phyloP scores from a whole-genome alignment of 2,797 vertebrate species.

The Lagocephalus sceleratus region DNA sequence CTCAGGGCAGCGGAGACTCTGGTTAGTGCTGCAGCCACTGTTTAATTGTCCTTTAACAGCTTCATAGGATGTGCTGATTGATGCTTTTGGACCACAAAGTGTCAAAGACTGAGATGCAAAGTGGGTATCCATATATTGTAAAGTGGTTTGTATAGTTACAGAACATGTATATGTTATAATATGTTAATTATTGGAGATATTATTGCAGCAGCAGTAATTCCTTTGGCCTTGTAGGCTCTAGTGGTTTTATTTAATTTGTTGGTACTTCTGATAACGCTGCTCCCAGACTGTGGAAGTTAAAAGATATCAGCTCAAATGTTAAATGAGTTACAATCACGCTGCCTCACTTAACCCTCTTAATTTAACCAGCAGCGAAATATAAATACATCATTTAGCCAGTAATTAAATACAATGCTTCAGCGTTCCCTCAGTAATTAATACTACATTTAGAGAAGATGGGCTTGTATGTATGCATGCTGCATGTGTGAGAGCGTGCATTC shows the following conservation, averaged over 20 bases:
- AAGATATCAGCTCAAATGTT: slow-evolving; percentile 71
- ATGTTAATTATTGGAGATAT: slow-evolving; percentile 6
- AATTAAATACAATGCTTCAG: slow-evolving; percentile 76
- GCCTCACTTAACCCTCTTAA: slow-evolving; percentile 73
- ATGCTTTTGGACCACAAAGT: slow-evolving; percentile 48
- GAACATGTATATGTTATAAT: no score
- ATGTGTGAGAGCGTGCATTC: background rate
- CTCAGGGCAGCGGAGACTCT: slow-evolving; percentile 32
- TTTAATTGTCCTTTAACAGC: slow-evolving; percentile 49
- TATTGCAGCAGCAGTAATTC: slow-evolving; percentile 41
- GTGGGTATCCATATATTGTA: slow-evolving; percentile 1
- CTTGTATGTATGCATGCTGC: slow-evolving; percentile 27
- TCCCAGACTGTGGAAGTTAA: slow-evolving; percentile 58
- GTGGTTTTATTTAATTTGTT: slow-evolving; percentile 64
- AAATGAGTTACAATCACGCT: slow-evolving; percentile 68
- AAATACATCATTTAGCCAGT: slow-evolving; percentile 77
- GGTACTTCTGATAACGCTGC: slow-evolving; percentile 56
- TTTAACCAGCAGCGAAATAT: slow-evolving; percentile 67
- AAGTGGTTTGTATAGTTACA: no score
- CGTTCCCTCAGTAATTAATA: slow-evolving; percentile 74
- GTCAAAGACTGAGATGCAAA: slow-evolving; percentile 32
- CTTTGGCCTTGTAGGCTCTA: slow-evolving; percentile 36
- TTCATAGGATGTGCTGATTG: slow-evolving; percentile 44
- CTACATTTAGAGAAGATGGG: slow-evolving; percentile 63
- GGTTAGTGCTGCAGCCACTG: slow-evolving; percentile 23